Evolutionary conservation across 2,113 vertebrate species (phyloP), one percentile per base, ranked within the genome.

Genomic region (human): DNA sequence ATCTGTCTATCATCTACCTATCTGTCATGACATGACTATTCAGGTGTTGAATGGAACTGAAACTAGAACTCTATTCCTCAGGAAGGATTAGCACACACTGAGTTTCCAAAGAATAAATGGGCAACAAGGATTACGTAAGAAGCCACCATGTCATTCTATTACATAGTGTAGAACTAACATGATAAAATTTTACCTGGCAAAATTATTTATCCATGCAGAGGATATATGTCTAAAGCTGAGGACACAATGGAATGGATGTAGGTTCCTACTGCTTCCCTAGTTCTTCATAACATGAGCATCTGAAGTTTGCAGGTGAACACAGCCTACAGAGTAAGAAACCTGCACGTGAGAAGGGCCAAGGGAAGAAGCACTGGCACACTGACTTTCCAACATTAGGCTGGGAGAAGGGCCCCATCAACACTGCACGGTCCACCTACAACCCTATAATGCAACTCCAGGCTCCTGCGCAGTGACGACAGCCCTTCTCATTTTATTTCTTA

Each of bases 381-480:
- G 68, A 55, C 61, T 59, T 23, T 27, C 38, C 4, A 18, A 4
- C 5, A 0, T 18, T 0, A 10, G 43, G 8, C 17, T 17, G 13
- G 32, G 18, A 55, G 35, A 55, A 20, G 22, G 7, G 35, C 25
- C 35, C 14, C 9, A 0, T 14, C 3, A 5, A 48, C 52, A 64
- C 35, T 14, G 32, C 14, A 3, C 12, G 40, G 20, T 50, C 75
- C 10, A 10, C 6, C 92, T 7, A 1, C 35, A 17, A 52, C 20
- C 22, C 43, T 12, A 3, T 0, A 14, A 4, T 2, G 6, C 45
- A 3, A 76, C 6, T 23, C 80, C 25, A 17, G 1, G 40, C 57
- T 8, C 6, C 3, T 20, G 16, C 52, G 25, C 13, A 3, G 57
- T 1, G 30, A 78, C 0, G 27, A 38, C 18, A 30, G 14, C 27